Base-by-base conservation (phyloP, 2,888 invertebrate species). In the Limulus polyphemus region DNA sequence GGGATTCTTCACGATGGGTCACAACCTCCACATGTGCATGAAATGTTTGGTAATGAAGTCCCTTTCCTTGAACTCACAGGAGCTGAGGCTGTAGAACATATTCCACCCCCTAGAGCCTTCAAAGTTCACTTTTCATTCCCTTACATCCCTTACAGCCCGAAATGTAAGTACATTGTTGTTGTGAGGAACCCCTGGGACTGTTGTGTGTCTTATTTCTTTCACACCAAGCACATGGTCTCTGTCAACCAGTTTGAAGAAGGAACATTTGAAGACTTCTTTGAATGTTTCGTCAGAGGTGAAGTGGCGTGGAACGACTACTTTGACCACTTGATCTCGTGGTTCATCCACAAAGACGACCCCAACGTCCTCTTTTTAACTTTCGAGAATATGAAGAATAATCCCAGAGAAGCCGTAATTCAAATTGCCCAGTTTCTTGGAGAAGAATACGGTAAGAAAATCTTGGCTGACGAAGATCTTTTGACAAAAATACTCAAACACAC, bases 101-200 rank as follows among this genome's bases (percentile, higher is more conserved):
- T 64, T 10, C 56, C 60, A 10, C 46, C 58, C 10, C 65, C 65
- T 57, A 58, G 64, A 54, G 55, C 56, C 48, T 59, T 64, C 57
- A 65, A 67, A 49, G 66, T 62, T 1, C 67, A 67, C 17, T 51
- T 67, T 14, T 64, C 65, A 13, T 66, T 61, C 50, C 13, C 64
- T 17, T 32, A 57, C 13, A 60, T 61, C 11, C 65, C 63, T 50
- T 61, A 64, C 47, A 64, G 52, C 16, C 48, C 60, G 7, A 48
- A 57, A 47, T 59, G 69, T 9, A 68, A 67, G 54, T 69, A 69
- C 48, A 73, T 79, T 52, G 79, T 77, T 65, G 73, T 79, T 48
- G 73, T 74, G 11, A 73, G 79, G 57, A 78, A 79, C 67, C 77
- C 78, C 0, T 78, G 76, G 69, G 79, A 79, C 70, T 73, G 73